Percentiles rank a stretch among this genome's conserved stretches.
Evolutionary conservation across 2,797 vertebrate genomes (phyloP).

Genomic region (Lemur catta): DNA sequence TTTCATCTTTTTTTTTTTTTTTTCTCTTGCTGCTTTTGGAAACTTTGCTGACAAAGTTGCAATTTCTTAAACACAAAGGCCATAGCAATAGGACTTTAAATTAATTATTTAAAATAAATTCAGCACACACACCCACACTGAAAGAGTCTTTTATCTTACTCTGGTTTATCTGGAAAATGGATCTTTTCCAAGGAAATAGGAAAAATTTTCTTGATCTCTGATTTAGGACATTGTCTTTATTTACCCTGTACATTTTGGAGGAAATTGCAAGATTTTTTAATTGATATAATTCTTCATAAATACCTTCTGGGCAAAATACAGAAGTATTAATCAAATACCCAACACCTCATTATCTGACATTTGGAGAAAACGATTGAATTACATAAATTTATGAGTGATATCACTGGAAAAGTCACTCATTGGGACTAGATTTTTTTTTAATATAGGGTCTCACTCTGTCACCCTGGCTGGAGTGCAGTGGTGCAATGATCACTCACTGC

Average conservation of each 20-base stretch:
- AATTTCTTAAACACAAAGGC: neutral
- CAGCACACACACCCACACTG: neutral
- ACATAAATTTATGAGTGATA: neutral
- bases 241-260: neutral
- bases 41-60: neutral
- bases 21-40: neutral
- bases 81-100: neutral
- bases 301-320: neutral
- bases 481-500: neutral
- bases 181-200: neutral
- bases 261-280: neutral
- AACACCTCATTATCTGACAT: neutral
- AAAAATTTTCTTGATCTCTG: neutral
- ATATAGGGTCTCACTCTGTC: neutral
- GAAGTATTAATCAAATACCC: neutral
- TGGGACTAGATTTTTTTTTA: neutral
- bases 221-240: neutral
- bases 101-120: neutral
- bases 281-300: neutral
- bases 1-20: neutral
- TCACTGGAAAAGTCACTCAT: neutral
- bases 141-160: neutral
- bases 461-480: neutral
- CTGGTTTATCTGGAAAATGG: neutral
- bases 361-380: neutral